Evolutionary conservation across 2,113 vertebrate species (phyloP).

Genomic region (Aspidoscelis tigris): DNA sequence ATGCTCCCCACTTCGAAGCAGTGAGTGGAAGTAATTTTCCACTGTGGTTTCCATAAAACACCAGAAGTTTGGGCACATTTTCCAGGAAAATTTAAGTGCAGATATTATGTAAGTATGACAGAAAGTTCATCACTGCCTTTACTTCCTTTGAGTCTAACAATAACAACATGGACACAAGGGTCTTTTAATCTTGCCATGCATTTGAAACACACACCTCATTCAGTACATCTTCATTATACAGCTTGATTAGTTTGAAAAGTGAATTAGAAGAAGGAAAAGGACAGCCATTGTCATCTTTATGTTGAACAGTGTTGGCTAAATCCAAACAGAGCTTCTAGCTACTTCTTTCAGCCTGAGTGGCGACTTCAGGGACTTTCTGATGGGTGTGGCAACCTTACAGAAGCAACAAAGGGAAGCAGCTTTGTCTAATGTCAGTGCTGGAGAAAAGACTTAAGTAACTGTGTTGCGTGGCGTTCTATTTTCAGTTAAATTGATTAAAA

Average conservation of each 20-base stretch:
- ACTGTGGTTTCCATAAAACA: not conserved
- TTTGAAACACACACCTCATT: not conserved
- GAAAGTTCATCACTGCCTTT: not conserved
- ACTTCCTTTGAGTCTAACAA: not conserved
- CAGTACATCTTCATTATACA: rapidly evolving
- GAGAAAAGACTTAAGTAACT: constrained; percentile 28
- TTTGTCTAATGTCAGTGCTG: not conserved
- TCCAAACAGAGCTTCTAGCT: constrained; percentile 5
- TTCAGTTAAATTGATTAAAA: constrained; percentile 3
- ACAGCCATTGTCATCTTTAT: not conserved
- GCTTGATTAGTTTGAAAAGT: not conserved
- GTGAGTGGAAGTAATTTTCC: not conserved
- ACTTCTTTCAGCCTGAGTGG: not conserved
- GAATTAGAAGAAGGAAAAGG: not conserved
- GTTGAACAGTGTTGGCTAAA: not conserved
- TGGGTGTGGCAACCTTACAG: not conserved
- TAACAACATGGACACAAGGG: not conserved
- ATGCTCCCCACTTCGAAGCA: not conserved
- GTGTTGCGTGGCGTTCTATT: not conserved
- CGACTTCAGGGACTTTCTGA: constrained; percentile 10
- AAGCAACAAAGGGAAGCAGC: not conserved
- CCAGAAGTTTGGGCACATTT: not conserved
- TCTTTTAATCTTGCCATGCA: not conserved
- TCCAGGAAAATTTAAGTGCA: not conserved
- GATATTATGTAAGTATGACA: not conserved